phyloP scores from a whole-genome alignment of 2,888 invertebrate genomes.

The Brachyptera risi region DNA sequence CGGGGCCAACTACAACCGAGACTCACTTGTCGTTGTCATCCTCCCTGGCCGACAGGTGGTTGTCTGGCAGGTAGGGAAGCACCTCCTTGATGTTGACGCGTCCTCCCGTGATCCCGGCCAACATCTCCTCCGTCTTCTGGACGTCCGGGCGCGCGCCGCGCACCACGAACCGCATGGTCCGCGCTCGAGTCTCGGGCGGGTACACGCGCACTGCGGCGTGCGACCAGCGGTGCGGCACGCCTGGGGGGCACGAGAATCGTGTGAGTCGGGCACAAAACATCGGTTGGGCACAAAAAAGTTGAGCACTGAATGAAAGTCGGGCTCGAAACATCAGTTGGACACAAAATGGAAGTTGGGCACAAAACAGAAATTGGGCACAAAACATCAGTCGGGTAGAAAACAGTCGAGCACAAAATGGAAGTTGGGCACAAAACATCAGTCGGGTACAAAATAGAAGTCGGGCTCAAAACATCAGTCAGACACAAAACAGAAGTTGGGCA shows the following conservation, averaged over 20 bases:
- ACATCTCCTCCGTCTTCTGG: slow-evolving; percentile 66
- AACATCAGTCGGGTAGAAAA: background rate
- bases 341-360: too few species aligned
- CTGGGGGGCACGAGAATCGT: slow-evolving; percentile 36
- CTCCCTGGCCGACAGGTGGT: slow-evolving; percentile 35
- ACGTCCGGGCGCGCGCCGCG: slow-evolving; percentile 73
- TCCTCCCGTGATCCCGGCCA: slow-evolving; percentile 75
- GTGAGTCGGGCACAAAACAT: background rate
- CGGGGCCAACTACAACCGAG: too few species aligned
- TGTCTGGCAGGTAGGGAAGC: slow-evolving; percentile 55
- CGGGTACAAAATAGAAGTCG: too few species aligned
- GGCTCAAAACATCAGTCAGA: too few species aligned
- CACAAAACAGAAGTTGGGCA: too few species aligned
- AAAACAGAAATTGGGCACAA: too few species aligned
- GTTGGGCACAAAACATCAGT: too few species aligned
- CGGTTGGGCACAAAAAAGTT: too few species aligned
- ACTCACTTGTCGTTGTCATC: slow-evolving; percentile 24
- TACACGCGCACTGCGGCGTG: slow-evolving; percentile 71
- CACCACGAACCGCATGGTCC: slow-evolving; percentile 77
- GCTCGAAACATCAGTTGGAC: too few species aligned
- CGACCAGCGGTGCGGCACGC: slow-evolving; percentile 71
- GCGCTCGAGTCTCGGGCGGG: slow-evolving; percentile 69
- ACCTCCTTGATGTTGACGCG: slow-evolving; percentile 71
- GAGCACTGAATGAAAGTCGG: too few species aligned
- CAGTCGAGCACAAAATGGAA: too few species aligned